phyloP scores from a whole-genome alignment of 2,797 vertebrate species.

The Spatula versicolor region DNA sequence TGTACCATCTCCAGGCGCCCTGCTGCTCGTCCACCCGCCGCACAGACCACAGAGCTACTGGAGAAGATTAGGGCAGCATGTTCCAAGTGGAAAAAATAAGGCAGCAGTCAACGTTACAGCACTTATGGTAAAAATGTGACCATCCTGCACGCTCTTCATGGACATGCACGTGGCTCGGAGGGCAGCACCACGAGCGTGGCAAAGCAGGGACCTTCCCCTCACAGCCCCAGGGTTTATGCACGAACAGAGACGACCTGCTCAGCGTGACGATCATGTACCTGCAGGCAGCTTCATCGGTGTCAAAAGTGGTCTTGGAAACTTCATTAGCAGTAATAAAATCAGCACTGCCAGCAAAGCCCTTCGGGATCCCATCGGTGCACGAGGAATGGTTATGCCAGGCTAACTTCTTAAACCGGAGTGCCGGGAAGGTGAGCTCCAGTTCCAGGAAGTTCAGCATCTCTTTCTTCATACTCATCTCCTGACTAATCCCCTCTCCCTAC shows the following conservation, averaged over 20 bases:
- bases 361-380: neutral
- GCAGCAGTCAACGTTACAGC: accelerated
- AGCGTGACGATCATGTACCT: accelerated
- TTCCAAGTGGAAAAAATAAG: neutral
- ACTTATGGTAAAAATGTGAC: accelerated
- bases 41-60: neutral
- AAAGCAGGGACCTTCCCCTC: neutral
- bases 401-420: neutral
- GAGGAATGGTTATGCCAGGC: neutral
- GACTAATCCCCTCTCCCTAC: neutral
- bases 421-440: neutral
- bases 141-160: accelerated
- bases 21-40: neutral
- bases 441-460: slow-evolving; percentile 11
- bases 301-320: neutral
- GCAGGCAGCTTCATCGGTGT: accelerated
- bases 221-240: neutral
- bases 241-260: accelerated
- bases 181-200: neutral
- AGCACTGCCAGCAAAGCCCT: slow-evolving; percentile 25
- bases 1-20: neutral
- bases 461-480: neutral
- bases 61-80: neutral
- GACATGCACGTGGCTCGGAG: accelerated
- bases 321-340: neutral